phyloP scores from a whole-genome alignment of 2,113 vertebrate genomes.

The Misgurnus mizolepis region DNA sequence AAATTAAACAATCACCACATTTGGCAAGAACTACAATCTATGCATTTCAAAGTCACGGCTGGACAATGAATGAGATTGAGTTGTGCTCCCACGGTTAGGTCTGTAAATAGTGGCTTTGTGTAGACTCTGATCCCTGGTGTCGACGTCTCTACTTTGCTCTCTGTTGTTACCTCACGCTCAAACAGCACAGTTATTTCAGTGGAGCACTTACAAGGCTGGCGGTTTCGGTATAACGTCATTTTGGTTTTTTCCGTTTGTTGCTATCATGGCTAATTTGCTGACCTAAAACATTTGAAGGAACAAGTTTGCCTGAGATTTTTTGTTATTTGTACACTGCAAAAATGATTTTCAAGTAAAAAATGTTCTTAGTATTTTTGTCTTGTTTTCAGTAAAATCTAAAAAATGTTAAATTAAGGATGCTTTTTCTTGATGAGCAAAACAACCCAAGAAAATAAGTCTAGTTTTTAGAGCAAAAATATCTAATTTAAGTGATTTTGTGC shows the following conservation, averaged over 20 bases:
- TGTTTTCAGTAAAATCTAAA: no score
- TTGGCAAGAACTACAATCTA: constrained; percentile 50
- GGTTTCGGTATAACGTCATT: constrained; percentile 7
- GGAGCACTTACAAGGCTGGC: background rate
- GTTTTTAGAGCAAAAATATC: no score
- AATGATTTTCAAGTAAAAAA: no score
- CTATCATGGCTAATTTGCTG: constrained; percentile 20
- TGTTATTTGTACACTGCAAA: no score
- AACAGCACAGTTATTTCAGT: constrained; percentile 49
- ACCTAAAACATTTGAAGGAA: constrained; percentile 1
- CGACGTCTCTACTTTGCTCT: constrained; percentile 61
- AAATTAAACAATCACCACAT: constrained; percentile 48
- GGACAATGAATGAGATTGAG: constrained; percentile 55
- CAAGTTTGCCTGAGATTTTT: background rate
- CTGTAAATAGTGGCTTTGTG: constrained; percentile 67
- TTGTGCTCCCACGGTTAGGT: constrained; percentile 60
- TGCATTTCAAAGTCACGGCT: constrained; percentile 61
- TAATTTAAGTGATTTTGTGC: no score
- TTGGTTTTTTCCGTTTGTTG: background rate
- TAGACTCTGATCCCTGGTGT: constrained; percentile 65
- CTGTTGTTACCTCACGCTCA: constrained; percentile 51
- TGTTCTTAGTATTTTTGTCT: no score
- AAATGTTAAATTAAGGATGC: no score
- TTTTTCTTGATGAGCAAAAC: no score
- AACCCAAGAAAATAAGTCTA: no score